Percentiles rank a stretch among this genome's conserved stretches.
Conservation (phyloP, 2,797 vertebrate genomes). For the Moxostoma hubbsi region DNA sequence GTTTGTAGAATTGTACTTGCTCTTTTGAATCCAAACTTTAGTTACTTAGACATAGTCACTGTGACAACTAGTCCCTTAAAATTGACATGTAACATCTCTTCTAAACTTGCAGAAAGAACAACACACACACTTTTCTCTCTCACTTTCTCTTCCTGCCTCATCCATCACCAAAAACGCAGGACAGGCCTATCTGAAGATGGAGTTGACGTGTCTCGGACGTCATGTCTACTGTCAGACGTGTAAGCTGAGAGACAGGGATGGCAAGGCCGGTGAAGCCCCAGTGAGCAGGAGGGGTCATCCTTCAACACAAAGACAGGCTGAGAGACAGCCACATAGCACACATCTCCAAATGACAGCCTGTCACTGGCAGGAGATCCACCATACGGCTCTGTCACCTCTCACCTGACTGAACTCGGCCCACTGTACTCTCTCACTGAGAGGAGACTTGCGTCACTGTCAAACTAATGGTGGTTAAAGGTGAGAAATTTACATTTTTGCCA, state of each 20-base stretch:
- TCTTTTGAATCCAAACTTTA: too few relatives aligned
- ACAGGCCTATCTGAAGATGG: conserved; percentile 65
- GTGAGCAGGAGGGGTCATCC: conserved; percentile 88
- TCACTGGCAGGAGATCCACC: conserved; percentile 60
- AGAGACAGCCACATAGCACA: conserved; percentile 65
- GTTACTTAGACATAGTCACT: too few relatives aligned
- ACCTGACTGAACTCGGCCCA: conserved; percentile 59
- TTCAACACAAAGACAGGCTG: conserved; percentile 81
- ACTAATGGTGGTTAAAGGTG: conserved; percentile 59
- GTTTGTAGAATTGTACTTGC: too few relatives aligned
- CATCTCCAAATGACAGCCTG: conserved; percentile 63
- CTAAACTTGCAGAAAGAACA: not conserved
- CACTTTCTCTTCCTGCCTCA: conserved; percentile 71
- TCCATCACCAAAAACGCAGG: conserved; percentile 77
- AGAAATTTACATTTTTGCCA: conserved; percentile 60
- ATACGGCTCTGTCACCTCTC: conserved; percentile 64
- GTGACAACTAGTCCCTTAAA: too few relatives aligned
- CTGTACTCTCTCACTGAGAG: conserved; percentile 52
- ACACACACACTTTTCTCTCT: conserved; percentile 39
- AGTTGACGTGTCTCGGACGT: conserved; percentile 89
- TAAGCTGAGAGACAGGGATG: conserved; percentile 90
- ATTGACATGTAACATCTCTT: conserved; percentile 27
- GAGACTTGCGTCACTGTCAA: conserved; percentile 61
- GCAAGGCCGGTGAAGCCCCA: conserved; percentile 86
- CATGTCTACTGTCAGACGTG: conserved; percentile 95